Conservation (phyloP, 1,140 invertebrate species). For the Conus ventricosus region DNA sequence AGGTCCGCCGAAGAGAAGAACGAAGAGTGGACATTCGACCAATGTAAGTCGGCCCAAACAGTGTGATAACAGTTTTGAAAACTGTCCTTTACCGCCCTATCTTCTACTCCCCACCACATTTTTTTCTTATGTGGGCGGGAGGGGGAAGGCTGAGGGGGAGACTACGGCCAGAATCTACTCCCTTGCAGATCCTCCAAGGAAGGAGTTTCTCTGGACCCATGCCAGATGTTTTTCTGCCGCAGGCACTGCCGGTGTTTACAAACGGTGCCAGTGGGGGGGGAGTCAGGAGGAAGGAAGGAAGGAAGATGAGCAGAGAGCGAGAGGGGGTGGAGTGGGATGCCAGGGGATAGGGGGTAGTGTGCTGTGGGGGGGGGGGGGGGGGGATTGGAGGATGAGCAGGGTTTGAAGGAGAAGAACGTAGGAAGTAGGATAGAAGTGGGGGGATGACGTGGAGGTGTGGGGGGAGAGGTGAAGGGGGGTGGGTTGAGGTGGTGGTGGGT, state of each 20-base stretch:
- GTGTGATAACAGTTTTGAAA: no score
- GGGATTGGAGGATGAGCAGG: background rate
- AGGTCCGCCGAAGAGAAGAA: no score
- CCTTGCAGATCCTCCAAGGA: no score
- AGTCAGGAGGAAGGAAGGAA: background rate
- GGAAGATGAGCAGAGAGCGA: background rate
- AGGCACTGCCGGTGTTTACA: constrained; percentile 28
- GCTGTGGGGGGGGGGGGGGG: background rate
- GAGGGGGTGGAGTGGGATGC: background rate
- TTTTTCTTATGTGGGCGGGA: no score
- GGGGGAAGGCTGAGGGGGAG: no score
- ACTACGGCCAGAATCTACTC: no score
- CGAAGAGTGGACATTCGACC: no score
- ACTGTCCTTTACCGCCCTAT: no score
- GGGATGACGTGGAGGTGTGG: background rate
- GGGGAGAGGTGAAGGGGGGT: no score
- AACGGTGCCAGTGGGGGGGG: background rate
- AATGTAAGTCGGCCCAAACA: no score
- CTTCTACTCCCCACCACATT: no score
- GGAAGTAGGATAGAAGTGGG: background rate
- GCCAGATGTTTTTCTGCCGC: constrained; percentile 36
- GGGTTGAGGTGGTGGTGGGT: no score
- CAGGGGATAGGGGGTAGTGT: background rate
- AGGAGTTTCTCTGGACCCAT: background rate
- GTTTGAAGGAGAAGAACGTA: background rate